These are phyloP conservation scores for Andricus quercusramuli DNA, from an alignment of 2,888 invertebrate genomes.

Conservation along the genomic window DNA sequence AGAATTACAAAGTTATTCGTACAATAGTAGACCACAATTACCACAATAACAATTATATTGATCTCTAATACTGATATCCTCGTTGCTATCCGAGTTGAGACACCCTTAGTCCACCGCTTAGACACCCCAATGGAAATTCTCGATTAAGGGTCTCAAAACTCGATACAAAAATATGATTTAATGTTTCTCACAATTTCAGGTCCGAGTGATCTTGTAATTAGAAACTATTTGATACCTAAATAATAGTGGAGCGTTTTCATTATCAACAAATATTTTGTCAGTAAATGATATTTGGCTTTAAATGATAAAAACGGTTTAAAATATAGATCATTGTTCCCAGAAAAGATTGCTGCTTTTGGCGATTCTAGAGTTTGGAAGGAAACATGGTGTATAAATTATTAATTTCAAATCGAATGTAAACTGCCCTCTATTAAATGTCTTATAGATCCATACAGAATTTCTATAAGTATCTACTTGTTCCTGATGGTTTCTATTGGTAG, in stretches of 20 bases:
- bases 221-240: background rate
- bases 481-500: no score
- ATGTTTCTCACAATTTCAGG: constrained; percentile 34
- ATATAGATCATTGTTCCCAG: constrained; percentile 4
- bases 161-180: constrained; percentile 39
- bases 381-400: background rate
- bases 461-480: no score
- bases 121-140: constrained; percentile 14
- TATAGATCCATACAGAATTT: no score
- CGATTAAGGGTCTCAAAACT: constrained; percentile 3
- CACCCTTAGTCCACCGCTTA: no score
- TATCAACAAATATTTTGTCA: background rate
- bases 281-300: background rate
- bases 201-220: constrained; percentile 43
- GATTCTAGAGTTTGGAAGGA: background rate
- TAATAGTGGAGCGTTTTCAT: background rate
- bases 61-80: constrained; percentile 40
- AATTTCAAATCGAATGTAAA: background rate
- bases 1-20: constrained; percentile 36
- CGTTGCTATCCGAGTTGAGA: background rate
- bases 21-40: constrained; percentile 30
- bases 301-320: background rate
- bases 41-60: constrained; percentile 50
- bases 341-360: background rate
- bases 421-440: no score